These are phyloP conservation scores for Dioctria rufipes DNA, from an alignment of 2,888 invertebrate species.

Conservation along the genomic window DNA sequence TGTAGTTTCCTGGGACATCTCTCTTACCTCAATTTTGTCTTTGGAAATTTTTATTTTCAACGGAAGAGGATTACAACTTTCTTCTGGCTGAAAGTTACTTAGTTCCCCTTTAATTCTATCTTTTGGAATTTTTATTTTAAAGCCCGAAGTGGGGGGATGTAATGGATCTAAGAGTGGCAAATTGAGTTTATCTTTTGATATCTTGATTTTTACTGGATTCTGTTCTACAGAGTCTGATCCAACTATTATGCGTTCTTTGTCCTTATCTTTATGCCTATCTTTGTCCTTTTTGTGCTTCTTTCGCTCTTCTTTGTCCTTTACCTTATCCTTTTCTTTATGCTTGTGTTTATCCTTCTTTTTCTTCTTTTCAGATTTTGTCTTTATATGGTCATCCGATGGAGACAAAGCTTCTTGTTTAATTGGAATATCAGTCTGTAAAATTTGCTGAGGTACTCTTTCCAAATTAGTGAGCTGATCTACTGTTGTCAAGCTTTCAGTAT, in stretches of 20 bases:
- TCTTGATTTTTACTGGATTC: slow-evolving; percentile 73
- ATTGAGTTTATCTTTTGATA: slow-evolving; percentile 75
- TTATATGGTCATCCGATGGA: slow-evolving; percentile 56
- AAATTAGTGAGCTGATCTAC: slow-evolving; percentile 55
- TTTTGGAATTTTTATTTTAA: slow-evolving; percentile 88
- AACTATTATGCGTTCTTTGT: slow-evolving; percentile 60
- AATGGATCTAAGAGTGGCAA: slow-evolving; percentile 63
- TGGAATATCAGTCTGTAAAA: slow-evolving; percentile 70
- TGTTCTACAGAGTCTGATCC: slow-evolving; percentile 52
- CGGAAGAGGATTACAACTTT: slow-evolving; percentile 39
- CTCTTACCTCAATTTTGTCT: slow-evolving; percentile 75
- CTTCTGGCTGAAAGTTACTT: slow-evolving; percentile 55
- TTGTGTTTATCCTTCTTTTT: slow-evolving; percentile 86
- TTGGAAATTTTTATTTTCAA: slow-evolving; percentile 88
- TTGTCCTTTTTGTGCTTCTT: slow-evolving; percentile 83
- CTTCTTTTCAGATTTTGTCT: slow-evolving; percentile 71
- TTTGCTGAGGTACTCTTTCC: slow-evolving; percentile 70
- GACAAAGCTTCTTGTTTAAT: slow-evolving; percentile 57
- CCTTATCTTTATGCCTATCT: slow-evolving; percentile 71
- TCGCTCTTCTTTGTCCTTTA: slow-evolving; percentile 80
- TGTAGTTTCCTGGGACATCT: slow-evolving; percentile 54
- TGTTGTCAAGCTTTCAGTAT: slow-evolving; percentile 12
- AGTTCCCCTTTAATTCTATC: slow-evolving; percentile 77
- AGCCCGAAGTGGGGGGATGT: slow-evolving; percentile 70
- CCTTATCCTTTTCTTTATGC: slow-evolving; percentile 84